A percentile compares a stretch with the other conserved stretches of the same genome.
Evolutionary conservation across 2,888 invertebrate genomes (phyloP).

Genomic region (Idaea aversata): DNA sequence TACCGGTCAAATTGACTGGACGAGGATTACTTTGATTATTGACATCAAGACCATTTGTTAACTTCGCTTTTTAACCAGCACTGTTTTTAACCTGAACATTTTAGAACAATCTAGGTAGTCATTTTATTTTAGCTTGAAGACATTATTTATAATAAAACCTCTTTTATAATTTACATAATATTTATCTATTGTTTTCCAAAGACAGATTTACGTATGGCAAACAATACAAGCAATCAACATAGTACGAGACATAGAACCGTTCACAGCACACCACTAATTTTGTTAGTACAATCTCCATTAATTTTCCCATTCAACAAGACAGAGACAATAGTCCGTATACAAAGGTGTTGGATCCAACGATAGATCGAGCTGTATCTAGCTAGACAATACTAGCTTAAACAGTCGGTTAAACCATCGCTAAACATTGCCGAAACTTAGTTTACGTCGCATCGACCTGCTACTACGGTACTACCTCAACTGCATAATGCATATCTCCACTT

Average conservation of each 20-base stretch:
- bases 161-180: neutral
- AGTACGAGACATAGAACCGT: neutral
- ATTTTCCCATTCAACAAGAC: constrained; percentile 10
- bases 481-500: constrained; percentile 31
- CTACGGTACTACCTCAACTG: constrained; percentile 15
- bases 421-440: constrained; percentile 29
- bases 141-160: too few relatives aligned
- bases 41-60: neutral
- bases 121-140: too few relatives aligned
- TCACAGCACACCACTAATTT: constrained; percentile 5
- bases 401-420: constrained; percentile 26
- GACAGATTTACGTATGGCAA: neutral
- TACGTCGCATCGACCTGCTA: constrained; percentile 18
- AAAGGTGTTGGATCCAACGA: constrained; percentile 11
- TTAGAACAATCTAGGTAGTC: too few relatives aligned
- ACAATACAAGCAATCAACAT: neutral
- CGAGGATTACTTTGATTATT: neutral
- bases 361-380: constrained; percentile 18
- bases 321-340: constrained; percentile 10
- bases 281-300: constrained; percentile 11
- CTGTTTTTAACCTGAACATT: too few relatives aligned
- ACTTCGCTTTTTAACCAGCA: too few relatives aligned
- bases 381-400: constrained; percentile 24
- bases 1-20: constrained; percentile 1
- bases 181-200: neutral